Conservation (phyloP, 2,113 vertebrate genomes). For the Ranitomeya variabilis region DNA sequence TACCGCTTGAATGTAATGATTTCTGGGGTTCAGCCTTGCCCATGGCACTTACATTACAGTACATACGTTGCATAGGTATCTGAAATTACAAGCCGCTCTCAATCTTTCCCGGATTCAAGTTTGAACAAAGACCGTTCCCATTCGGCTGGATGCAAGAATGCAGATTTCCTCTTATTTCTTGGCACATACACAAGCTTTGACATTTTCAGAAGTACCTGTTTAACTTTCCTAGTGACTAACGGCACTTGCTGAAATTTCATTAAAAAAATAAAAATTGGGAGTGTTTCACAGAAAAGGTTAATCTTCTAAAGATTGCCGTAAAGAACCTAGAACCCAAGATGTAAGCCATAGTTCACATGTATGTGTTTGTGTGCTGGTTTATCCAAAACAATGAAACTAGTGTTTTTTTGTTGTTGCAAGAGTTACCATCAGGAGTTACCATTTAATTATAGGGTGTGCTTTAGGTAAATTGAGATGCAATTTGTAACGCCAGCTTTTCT, state of each 20-base stretch:
- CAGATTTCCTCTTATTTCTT: slow-evolving; percentile 16
- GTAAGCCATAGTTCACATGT: not conserved
- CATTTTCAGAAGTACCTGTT: slow-evolving; percentile 14
- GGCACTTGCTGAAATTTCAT: not conserved
- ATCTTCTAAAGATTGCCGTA: not conserved
- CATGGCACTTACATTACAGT: slow-evolving; percentile 56
- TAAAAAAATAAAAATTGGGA: not conserved
- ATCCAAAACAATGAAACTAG: no score
- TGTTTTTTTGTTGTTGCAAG: not conserved
- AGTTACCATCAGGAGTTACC: not conserved
- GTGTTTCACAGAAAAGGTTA: not conserved
- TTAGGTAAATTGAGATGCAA: not conserved
- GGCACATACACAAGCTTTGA: not conserved
- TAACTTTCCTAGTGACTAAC: not conserved
- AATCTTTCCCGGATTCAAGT: slow-evolving; percentile 65
- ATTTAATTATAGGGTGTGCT: not conserved
- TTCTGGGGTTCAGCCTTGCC: slow-evolving; percentile 54
- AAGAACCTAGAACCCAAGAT: not conserved
- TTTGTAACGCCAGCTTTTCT: not conserved
- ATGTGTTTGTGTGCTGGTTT: not conserved
- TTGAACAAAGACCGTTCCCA: slow-evolving; percentile 66
- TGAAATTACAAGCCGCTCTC: slow-evolving; percentile 65
- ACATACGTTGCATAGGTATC: slow-evolving; percentile 49
- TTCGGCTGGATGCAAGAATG: slow-evolving; percentile 52
- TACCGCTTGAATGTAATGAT: not conserved